Evolutionary conservation across 1,140 invertebrate genomes (phyloP).

Genomic region (Adoxophyes honmai): DNA sequence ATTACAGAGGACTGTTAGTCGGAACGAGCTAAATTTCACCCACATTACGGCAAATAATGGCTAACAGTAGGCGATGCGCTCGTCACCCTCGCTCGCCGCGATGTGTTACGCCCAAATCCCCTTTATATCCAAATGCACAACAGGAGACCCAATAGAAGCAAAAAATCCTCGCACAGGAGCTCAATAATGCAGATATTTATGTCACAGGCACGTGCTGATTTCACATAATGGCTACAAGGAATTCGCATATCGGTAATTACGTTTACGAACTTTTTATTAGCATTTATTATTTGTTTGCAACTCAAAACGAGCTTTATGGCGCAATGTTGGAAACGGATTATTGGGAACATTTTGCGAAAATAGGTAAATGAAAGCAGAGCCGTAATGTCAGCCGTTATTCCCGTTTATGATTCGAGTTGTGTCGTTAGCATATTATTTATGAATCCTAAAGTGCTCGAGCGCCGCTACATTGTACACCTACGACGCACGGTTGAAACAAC

Average conservation of each 20-base stretch:
- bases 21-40: constrained; percentile 69
- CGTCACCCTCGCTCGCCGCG: constrained; percentile 53
- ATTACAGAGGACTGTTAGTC: constrained; percentile 51
- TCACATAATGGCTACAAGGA: constrained; percentile 62
- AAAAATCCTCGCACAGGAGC: constrained; percentile 53
- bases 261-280: constrained; percentile 35
- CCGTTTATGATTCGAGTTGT: constrained; percentile 26
- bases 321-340: constrained; percentile 6
- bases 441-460: constrained; percentile 30
- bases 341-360: constrained; percentile 3
- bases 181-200: constrained; percentile 74
- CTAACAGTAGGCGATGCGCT: constrained; percentile 60
- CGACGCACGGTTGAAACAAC: constrained; percentile 10
- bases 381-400: constrained; percentile 25
- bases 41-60: constrained; percentile 73
- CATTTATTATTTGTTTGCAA: constrained; percentile 28
- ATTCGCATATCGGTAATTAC: constrained; percentile 67
- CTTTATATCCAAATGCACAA: constrained; percentile 70
- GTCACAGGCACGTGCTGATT: constrained; percentile 66
- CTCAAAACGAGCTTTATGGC: background rate
- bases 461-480: constrained; percentile 27
- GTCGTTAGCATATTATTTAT: constrained; percentile 39
- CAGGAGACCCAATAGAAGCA: constrained; percentile 38
- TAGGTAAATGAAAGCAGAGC: constrained; percentile 24
- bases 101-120: constrained; percentile 68